Percentiles rank a stretch among this genome's conserved stretches.
These are phyloP conservation scores for Brachyhypopomus gauderio DNA, from an alignment of 2,113 vertebrate species.

Conservation along the genomic window DNA sequence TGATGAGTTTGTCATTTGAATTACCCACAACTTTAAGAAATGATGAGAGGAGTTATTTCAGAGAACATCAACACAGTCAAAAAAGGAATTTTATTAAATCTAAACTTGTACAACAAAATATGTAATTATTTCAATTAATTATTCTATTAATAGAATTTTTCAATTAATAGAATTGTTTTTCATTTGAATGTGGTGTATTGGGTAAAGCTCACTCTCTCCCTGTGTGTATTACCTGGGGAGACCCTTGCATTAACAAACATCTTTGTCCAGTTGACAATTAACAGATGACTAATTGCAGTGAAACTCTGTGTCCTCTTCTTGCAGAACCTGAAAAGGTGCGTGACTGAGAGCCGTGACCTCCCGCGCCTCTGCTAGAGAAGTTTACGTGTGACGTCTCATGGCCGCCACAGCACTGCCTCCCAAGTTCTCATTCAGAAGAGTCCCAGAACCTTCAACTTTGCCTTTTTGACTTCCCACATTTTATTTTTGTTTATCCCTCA, in stretches of 20 bases:
- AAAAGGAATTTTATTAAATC: no score
- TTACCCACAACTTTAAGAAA: no score
- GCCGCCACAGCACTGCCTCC: conserved; percentile 22
- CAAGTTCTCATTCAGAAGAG: background rate
- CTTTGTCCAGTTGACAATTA: background rate
- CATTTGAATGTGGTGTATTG: no score
- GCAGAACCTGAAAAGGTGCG: conserved; percentile 83
- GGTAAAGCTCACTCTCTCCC: background rate
- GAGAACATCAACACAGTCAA: no score
- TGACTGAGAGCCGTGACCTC: conserved; percentile 63
- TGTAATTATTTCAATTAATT: no score
- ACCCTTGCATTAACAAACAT: background rate
- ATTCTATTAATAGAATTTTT: no score
- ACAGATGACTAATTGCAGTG: background rate
- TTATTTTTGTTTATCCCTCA: background rate
- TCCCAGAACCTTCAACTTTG: background rate
- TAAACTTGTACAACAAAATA: no score
- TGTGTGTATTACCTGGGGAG: background rate
- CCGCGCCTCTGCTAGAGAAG: conserved; percentile 61
- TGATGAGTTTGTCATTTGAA: no score
- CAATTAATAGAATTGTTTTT: no score
- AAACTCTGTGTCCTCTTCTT: conserved; percentile 25
- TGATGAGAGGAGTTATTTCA: no score
- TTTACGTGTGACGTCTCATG: conserved; percentile 42
- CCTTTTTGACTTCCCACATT: background rate